These are phyloP conservation scores for Pempheris klunzingeri DNA, from an alignment of 2,797 vertebrate genomes.

Conservation along the genomic window DNA sequence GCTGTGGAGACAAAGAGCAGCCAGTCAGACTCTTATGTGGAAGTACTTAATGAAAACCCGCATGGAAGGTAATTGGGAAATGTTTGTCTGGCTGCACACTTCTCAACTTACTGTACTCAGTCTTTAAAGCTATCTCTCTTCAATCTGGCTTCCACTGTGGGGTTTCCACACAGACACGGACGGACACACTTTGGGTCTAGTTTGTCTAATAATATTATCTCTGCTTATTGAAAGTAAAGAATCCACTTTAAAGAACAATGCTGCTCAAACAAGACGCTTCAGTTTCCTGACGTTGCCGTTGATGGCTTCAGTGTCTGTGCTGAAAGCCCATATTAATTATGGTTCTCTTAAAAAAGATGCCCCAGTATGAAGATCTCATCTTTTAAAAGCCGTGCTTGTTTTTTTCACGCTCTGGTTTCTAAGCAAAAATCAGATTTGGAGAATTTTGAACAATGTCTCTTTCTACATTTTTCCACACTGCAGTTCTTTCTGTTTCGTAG, in stretches of 20 bases:
- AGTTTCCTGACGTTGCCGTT: background rate
- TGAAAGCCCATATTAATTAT: background rate
- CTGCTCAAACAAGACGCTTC: constrained; percentile 25
- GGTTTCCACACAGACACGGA: constrained; percentile 34
- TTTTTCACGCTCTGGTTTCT: background rate
- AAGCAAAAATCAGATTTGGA: background rate
- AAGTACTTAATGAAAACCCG: constrained; percentile 88
- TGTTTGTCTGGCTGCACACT: constrained; percentile 83
- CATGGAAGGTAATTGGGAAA: constrained; percentile 85
- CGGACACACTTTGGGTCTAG: constrained; percentile 28
- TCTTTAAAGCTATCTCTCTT: constrained; percentile 63
- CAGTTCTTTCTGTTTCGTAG: background rate
- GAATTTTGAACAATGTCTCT: background rate
- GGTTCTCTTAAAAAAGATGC: constrained; percentile 19
- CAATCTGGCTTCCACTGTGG: constrained; percentile 38
- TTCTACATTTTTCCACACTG: background rate
- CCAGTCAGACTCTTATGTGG: constrained; percentile 83
- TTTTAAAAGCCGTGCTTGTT: constrained; percentile 5
- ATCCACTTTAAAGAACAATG: constrained; percentile 13
- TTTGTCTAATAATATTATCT: constrained; percentile 41
- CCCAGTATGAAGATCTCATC: background rate
- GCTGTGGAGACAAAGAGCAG: constrained; percentile 82
- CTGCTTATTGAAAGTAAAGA: constrained; percentile 41
- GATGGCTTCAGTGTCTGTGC: constrained; percentile 16
- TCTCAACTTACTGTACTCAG: constrained; percentile 80